These are phyloP conservation scores for Macrotrachela quadricornifera DNA, from an alignment of 1,140 invertebrate genomes.

Conservation along the genomic window DNA sequence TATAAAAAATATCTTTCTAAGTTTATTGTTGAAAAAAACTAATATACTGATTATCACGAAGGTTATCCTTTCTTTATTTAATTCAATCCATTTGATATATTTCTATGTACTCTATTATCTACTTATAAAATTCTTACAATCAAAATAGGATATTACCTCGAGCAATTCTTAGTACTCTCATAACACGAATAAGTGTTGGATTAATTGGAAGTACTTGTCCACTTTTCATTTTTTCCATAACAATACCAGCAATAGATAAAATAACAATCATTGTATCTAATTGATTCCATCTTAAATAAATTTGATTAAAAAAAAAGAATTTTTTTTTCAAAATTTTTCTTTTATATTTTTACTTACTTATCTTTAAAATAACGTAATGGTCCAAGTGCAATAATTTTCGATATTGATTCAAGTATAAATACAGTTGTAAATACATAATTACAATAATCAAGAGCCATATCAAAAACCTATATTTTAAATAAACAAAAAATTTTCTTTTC, in stretches of 20 bases:
- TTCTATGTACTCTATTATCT: too few species aligned
- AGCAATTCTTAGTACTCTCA: constrained; percentile 89
- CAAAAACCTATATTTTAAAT: constrained; percentile 42
- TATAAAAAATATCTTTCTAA: too few species aligned
- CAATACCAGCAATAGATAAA: constrained; percentile 84
- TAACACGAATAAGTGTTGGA: constrained; percentile 91
- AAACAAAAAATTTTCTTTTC: neutral
- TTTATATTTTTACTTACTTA: constrained; percentile 37
- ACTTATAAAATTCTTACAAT: too few species aligned
- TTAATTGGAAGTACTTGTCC: constrained; percentile 83
- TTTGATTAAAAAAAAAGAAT: too few species aligned
- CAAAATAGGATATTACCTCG: constrained; percentile 39
- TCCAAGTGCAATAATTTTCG: constrained; percentile 85
- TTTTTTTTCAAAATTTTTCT: neutral
- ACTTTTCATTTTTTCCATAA: constrained; percentile 87
- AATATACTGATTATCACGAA: too few species aligned
- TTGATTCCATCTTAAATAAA: constrained; percentile 67
- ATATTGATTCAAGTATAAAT: constrained; percentile 81
- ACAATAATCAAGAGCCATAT: constrained; percentile 85
- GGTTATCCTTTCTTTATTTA: too few species aligned
- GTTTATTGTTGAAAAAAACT: too few species aligned
- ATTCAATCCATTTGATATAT: too few species aligned
- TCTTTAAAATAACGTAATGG: constrained; percentile 76
- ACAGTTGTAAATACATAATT: constrained; percentile 99
- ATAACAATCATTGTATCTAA: constrained; percentile 88